Evolutionary conservation across 2,888 invertebrate genomes (phyloP).

Genomic region (Drosophila kanekoi): DNA sequence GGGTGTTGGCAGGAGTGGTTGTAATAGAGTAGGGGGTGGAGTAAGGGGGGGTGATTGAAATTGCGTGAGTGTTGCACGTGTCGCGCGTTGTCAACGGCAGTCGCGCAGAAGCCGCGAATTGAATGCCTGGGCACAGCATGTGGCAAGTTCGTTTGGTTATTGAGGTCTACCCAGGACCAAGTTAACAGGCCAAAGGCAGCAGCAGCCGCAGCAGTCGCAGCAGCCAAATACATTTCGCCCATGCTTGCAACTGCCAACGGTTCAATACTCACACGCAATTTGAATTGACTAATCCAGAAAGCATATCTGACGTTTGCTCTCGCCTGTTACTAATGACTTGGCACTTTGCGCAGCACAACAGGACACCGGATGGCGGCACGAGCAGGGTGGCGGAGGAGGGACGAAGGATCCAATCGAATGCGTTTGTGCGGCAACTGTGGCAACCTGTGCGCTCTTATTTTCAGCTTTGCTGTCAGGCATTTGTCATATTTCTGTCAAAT

Average conservation of each 20-base stretch:
- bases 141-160: slow-evolving; percentile 41
- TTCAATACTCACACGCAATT: slow-evolving; percentile 66
- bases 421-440: slow-evolving; percentile 19
- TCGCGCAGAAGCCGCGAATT: slow-evolving; percentile 39
- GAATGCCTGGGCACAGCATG: slow-evolving; percentile 50
- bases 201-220: slow-evolving; percentile 29
- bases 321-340: slow-evolving; percentile 79
- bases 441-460: slow-evolving; percentile 65
- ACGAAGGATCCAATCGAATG: slow-evolving; percentile 18
- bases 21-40: neutral
- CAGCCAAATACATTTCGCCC: slow-evolving; percentile 58
- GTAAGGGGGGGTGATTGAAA: slow-evolving; percentile 27
- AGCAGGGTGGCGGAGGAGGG: neutral
- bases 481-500: slow-evolving; percentile 82
- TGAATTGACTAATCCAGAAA: slow-evolving; percentile 78
- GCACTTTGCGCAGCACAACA: slow-evolving; percentile 62
- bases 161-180: slow-evolving; percentile 9
- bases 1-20: neutral
- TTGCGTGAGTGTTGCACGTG: slow-evolving; percentile 78
- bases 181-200: slow-evolving; percentile 5
- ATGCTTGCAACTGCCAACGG: slow-evolving; percentile 62
- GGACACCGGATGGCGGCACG: slow-evolving; percentile 15
- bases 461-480: slow-evolving; percentile 78
- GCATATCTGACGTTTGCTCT: slow-evolving; percentile 79
- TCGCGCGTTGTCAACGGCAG: slow-evolving; percentile 64